These are phyloP conservation scores for Sebastes baramenuke DNA, from an alignment of 2,797 vertebrate genomes.

Conservation along the genomic window DNA sequence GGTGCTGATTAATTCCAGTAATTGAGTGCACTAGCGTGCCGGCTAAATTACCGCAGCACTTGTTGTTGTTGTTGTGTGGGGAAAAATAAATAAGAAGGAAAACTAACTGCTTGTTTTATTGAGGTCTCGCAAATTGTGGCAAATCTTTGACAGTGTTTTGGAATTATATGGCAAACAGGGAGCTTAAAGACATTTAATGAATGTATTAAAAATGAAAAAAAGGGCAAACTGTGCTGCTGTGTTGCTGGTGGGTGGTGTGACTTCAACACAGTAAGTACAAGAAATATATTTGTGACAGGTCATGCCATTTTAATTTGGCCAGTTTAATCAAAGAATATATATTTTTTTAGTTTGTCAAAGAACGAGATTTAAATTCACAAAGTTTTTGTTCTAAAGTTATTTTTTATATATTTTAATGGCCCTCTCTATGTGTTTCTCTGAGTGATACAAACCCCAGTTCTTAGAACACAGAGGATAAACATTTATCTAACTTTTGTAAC, in stretches of 20 bases:
- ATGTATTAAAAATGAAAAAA: constrained; percentile 53
- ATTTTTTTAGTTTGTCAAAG: constrained; percentile 2
- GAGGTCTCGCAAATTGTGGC: constrained; percentile 59
- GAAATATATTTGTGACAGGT: background rate
- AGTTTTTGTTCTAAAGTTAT: background rate
- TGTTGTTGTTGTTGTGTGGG: constrained; percentile 51
- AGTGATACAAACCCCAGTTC: background rate
- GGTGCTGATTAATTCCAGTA: constrained; percentile 81
- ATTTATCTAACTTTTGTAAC: constrained; percentile 27
- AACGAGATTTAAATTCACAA: background rate
- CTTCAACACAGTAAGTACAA: background rate
- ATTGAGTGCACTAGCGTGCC: constrained; percentile 76
- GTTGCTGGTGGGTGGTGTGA: background rate
- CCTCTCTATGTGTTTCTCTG: background rate
- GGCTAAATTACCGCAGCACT: constrained; percentile 72
- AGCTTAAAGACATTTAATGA: constrained; percentile 57
- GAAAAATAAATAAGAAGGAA: constrained; percentile 58
- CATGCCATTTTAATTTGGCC: background rate
- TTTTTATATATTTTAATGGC: background rate
- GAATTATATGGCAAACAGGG: constrained; percentile 53
- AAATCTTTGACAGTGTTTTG: constrained; percentile 59
- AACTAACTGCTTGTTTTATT: constrained; percentile 64
- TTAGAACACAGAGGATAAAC: constrained; percentile 10
- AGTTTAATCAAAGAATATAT: constrained; percentile 4
- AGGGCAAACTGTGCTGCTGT: constrained; percentile 13